Evolutionary conservation across 1,140 invertebrate species (phyloP).

Genomic region (Bacillus rossius): DNA sequence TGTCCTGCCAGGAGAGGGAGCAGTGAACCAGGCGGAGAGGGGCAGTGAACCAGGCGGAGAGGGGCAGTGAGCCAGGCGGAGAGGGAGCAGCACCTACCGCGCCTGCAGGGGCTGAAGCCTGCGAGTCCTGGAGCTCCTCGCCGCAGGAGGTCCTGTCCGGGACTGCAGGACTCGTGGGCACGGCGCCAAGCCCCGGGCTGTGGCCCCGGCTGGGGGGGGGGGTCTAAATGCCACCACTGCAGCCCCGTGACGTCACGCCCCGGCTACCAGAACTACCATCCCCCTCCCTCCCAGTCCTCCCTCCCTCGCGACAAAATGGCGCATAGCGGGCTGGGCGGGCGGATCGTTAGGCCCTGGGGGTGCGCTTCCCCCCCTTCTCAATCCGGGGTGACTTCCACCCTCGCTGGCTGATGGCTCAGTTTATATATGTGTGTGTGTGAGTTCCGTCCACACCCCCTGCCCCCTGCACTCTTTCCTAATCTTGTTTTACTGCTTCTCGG

Average conservation of each 20-base stretch:
- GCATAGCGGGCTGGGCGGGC: background rate
- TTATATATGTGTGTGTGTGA: background rate
- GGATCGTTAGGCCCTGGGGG: too few species aligned
- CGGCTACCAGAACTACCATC: background rate
- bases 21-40: too few species aligned
- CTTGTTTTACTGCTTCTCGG: too few species aligned
- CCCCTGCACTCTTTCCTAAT: too few species aligned
- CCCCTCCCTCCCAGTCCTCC: background rate
- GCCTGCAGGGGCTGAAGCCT: too few species aligned
- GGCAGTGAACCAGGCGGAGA: too few species aligned
- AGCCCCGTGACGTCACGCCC: background rate
- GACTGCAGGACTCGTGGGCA: constrained; percentile 13
- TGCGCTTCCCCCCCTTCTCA: background rate
- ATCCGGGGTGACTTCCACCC: background rate
- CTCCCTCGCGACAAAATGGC: background rate
- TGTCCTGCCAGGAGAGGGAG: too few species aligned
- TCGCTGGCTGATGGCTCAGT: background rate
- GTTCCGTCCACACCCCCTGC: too few species aligned
- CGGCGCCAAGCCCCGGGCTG: constrained; percentile 4
- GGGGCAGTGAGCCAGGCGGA: too few species aligned
- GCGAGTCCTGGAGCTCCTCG: too few species aligned
- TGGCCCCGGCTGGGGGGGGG: background rate
- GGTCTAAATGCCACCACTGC: constrained; percentile 10
- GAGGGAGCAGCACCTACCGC: too few species aligned
- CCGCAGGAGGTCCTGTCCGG: background rate